Percentiles rank a stretch among this genome's conserved stretches.
phyloP scores from a whole-genome alignment of 1,140 invertebrate genomes.

The Heliconius nattereri region DNA sequence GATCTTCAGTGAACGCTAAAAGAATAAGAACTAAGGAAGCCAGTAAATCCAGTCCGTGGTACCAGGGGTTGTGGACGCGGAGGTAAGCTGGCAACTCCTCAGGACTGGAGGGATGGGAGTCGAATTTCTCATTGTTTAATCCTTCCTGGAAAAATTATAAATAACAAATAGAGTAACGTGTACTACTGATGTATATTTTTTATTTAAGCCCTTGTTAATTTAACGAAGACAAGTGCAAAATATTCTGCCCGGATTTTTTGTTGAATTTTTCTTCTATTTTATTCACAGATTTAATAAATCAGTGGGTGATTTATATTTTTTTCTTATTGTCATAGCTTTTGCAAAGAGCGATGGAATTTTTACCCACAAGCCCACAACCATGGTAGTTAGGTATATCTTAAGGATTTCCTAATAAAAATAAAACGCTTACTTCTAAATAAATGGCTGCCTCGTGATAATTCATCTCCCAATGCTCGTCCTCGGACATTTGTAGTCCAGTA shows the following conservation, averaged over 20 bases:
- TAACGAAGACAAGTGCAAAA: too few species aligned
- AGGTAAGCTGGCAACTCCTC: constrained; percentile 93
- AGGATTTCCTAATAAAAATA: not conserved
- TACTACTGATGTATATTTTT: too few species aligned
- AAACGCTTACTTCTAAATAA: constrained; percentile 86
- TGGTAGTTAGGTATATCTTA: too few species aligned
- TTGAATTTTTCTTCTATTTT: too few species aligned
- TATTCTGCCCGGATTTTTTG: too few species aligned
- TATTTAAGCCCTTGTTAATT: too few species aligned
- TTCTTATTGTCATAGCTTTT: too few species aligned
- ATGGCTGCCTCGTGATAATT: constrained; percentile 96
- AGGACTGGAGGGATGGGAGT: constrained; percentile 91
- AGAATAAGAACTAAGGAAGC: constrained; percentile 89
- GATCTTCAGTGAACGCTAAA: constrained; percentile 91
- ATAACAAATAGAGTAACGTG: too few species aligned
- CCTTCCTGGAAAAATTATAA: constrained; percentile 86
- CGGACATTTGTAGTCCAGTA: constrained; percentile 76
- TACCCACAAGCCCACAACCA: too few species aligned
- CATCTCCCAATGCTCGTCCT: constrained; percentile 89
- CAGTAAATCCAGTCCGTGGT: constrained; percentile 91
- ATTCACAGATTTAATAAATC: too few species aligned
- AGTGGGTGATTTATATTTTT: too few species aligned
- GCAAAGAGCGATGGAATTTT: too few species aligned
- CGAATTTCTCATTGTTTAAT: constrained; percentile 95
- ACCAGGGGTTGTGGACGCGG: constrained; percentile 93